These are phyloP conservation scores for Leptopilina drosophilae DNA, from an alignment of 2,888 invertebrate species.

Conservation along the genomic window DNA sequence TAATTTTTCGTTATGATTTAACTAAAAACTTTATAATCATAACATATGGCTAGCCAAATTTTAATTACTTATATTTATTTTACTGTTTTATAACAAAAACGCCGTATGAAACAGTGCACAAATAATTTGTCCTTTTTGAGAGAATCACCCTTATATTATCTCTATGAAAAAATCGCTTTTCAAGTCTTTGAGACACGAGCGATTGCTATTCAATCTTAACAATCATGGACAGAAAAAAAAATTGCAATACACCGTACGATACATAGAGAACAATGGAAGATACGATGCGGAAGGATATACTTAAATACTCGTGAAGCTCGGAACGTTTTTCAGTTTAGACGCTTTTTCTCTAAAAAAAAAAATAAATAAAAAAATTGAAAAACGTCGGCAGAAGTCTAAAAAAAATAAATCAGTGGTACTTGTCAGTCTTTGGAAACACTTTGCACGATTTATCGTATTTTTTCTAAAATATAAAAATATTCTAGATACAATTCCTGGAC, in stretches of 20 bases:
- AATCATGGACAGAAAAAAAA: slow-evolving; percentile 19
- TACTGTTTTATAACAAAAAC: too few species aligned
- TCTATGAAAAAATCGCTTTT: too few species aligned
- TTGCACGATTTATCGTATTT: slow-evolving; percentile 42
- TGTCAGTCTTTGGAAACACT: slow-evolving; percentile 49
- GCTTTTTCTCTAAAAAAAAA: neutral
- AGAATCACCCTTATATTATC: too few species aligned
- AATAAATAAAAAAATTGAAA: neutral
- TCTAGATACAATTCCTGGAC: neutral
- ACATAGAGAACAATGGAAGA: slow-evolving; percentile 61
- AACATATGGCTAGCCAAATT: too few species aligned
- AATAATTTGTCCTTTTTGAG: too few species aligned
- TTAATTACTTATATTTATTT: too few species aligned
- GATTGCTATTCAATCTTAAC: slow-evolving; percentile 32
- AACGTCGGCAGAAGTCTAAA: slow-evolving; percentile 42
- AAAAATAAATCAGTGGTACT: slow-evolving; percentile 46
- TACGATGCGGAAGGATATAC: slow-evolving; percentile 59
- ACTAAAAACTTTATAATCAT: too few species aligned
- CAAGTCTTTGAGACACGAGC: slow-evolving; percentile 25
- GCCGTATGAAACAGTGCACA: too few species aligned
- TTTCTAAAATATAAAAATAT: neutral
- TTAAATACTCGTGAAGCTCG: slow-evolving; percentile 53
- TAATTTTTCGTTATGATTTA: too few species aligned
- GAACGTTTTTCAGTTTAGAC: slow-evolving; percentile 44
- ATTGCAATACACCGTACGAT: slow-evolving; percentile 25